Base-by-base conservation (phyloP, 2,888 invertebrate species). In the Aproaerema taeniolella region DNA sequence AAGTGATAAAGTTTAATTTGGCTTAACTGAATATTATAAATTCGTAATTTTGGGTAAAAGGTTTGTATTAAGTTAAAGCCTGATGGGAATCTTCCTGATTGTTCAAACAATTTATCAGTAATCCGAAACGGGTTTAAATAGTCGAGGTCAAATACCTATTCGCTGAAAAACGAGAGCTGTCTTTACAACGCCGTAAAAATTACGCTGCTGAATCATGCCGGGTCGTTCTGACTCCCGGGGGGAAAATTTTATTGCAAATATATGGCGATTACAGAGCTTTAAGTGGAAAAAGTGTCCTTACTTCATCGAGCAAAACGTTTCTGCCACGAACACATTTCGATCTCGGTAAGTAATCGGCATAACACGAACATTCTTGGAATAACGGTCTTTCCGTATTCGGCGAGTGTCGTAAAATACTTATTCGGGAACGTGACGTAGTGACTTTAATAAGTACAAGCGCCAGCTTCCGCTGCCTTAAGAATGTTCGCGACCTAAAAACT, bases 401-500 rank as follows among this genome's bases (percentile, higher is more conserved):
- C 46, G 29, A 46, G 39, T 44, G 40, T 51, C 42, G 42, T 47
- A 51, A 49, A 58, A 43, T 48, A 54, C 54, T 60, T 61, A 61
- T 53, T 50, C 29, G 49, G 41, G 52, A 49, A 62, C 61, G 61
- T 63, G 66, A 63, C 62, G 57, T 56, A 54, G 61, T 61, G 57
- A 63, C 46, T 63, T 63, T 67, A 68, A 72, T 68, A 59, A 69
- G 65, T 61, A 62, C 57, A 57, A 56, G 57, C 54, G 51, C 52
- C 46, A 46, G 51, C 53, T 59, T 61, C 50, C 48, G 49, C 54
- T 47, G 58, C 52, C 55, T 61, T 58, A 66, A 77, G 67, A 71
- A 72, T 67, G 61, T 65, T 74, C 70, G 64, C 62, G 73, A 76
- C 72, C 73, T 74, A 73, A 65, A 75, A 76, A 75, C 66, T 68